Percentiles rank a stretch among this genome's conserved stretches.
Evolutionary conservation across 2,113 vertebrate genomes (phyloP).

Genomic region (Pteropus alecto): DNA sequence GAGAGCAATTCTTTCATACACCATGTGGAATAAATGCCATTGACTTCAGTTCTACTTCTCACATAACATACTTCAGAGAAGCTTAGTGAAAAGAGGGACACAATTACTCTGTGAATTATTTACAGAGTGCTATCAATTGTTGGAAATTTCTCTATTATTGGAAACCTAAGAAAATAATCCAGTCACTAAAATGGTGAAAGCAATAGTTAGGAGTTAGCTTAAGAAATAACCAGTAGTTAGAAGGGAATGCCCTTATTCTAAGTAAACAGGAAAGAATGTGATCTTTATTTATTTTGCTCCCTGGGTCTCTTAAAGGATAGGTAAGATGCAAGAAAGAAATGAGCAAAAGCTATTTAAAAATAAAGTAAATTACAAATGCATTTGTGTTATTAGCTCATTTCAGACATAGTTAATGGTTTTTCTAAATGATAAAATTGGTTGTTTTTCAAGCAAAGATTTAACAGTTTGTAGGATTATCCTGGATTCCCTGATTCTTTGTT

Average conservation of each 20-base stretch:
- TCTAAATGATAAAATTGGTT: not conserved
- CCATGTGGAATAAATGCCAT: not conserved
- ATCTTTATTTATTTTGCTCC: conserved; percentile 4
- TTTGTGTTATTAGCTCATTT: not conserved
- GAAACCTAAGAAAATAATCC: conserved; percentile 33
- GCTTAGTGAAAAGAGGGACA: not conserved
- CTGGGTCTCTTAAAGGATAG: not conserved
- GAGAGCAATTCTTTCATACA: not conserved
- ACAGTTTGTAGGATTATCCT: not conserved
- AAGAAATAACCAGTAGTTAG: not conserved
- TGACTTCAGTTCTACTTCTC: conserved; percentile 16
- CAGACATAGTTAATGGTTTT: not conserved
- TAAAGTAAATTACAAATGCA: not conserved
- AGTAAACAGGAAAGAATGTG: not conserved
- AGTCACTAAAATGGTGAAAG: not conserved
- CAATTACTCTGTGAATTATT: conserved; percentile 54
- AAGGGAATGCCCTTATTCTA: not conserved
- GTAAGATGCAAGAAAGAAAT: not conserved
- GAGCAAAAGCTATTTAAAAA: not conserved
- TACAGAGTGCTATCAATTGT: conserved; percentile 19
- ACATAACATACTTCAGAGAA: not conserved
- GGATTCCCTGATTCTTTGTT: not conserved
- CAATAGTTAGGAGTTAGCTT: not conserved
- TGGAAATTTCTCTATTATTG: conserved; percentile 27
- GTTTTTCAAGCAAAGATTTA: conserved; percentile 1